A percentile compares a stretch with the other conserved stretches of the same genome.
Conservation (phyloP, 2,797 vertebrate genomes). For the Alcedo atthis region DNA sequence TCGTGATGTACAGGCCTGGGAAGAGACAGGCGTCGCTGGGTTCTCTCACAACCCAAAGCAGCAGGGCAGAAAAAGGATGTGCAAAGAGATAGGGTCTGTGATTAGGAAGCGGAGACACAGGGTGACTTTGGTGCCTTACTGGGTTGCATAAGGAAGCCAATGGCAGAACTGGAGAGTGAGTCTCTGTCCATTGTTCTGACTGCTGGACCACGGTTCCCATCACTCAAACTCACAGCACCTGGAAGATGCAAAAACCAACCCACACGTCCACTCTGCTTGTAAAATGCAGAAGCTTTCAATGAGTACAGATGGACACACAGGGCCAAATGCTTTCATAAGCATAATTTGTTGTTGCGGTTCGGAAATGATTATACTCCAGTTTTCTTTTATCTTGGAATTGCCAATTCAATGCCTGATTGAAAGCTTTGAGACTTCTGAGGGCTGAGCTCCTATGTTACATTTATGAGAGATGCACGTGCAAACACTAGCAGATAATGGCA, state of each 20-base stretch:
- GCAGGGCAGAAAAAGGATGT: neutral
- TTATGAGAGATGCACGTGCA: neutral
- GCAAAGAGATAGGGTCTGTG: neutral
- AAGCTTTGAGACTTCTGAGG: slow-evolving; percentile 41
- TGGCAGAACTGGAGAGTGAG: neutral
- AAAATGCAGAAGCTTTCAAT: neutral
- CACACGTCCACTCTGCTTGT: neutral
- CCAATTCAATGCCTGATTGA: slow-evolving; percentile 13
- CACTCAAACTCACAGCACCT: accelerated
- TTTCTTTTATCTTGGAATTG: slow-evolving; percentile 46
- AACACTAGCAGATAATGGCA: slow-evolving; percentile 9
- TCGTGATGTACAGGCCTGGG: neutral
- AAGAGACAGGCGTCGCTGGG: neutral
- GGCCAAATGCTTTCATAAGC: slow-evolving; percentile 21
- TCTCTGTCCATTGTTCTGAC: neutral
- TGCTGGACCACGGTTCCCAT: neutral
- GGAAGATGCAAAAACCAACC: neutral
- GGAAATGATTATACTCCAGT: neutral
- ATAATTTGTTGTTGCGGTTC: neutral
- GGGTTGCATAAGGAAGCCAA: neutral
- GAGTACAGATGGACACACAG: neutral
- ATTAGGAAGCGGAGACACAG: neutral
- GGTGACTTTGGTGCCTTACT: neutral
- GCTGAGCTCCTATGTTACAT: neutral
- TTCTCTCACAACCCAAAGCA: neutral